Evolutionary conservation across 2,888 invertebrate genomes (phyloP), one percentile per base, ranked within the genome.

Genomic region (Leucophenga maculata): DNA sequence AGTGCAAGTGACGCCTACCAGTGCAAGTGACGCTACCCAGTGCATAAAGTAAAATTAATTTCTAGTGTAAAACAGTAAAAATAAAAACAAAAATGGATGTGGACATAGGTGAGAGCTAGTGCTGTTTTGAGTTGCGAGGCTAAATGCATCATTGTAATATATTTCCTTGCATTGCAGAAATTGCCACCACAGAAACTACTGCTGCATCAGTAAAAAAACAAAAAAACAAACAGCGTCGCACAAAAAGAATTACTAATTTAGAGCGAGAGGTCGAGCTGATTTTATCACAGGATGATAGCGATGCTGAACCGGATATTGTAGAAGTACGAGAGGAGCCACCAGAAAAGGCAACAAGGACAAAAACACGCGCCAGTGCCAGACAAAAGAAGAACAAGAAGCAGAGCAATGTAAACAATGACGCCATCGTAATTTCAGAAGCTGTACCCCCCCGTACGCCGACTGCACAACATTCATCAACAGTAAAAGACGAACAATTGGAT

Each of bases 181-280:
- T 11, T 39, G 8, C 39, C 39, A 39, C 1, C 8, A 9, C 39
- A 39, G 39, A 39, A 39, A 39, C 4, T 26, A 26, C 4, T 26
- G 26, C 26, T 2, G 26, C 26, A 26, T 26, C 26, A 26, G 26
- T 3, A 4, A 26, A 26, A 26, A 26, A 26, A 2, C 3, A 26
- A 3, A 39, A 39, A 8, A 11, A 8, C 4, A 3, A 8, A 1
- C 39, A 57, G 26, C 57, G 57, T 26, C 57, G 26, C 8, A 26
- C 31, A 1, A 46, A 26, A 48, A 16, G 3, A 26, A 52, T 65
- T 9, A 72, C 68, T 52, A 72, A 74, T 60, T 55, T 75, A 4
- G 71, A 75, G 64, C 18, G 74, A 11, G 77, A 75, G 44, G 73
- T 76, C 1, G 72, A 73, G 14, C 3, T 65, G 0, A 72, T 72